Conservation (phyloP, 1,140 invertebrate genomes). For the Eciton burchellii region DNA sequence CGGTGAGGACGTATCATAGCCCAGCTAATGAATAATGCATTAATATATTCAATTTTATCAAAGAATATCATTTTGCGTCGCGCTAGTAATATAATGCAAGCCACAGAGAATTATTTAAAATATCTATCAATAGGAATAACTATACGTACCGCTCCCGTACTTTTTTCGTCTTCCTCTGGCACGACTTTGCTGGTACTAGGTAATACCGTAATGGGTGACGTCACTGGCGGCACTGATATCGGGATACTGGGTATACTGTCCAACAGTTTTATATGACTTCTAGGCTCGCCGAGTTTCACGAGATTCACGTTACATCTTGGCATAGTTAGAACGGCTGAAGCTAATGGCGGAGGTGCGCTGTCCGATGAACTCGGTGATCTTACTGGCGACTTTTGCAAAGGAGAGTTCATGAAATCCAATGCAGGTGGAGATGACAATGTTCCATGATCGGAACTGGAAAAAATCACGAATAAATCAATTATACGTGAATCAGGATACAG, state of each 20-base stretch:
- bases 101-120: conserved; percentile 9
- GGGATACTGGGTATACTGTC: conserved; percentile 82
- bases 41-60: background rate
- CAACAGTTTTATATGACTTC: conserved; percentile 82
- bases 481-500: background rate
- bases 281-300: conserved; percentile 80
- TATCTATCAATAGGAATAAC: background rate
- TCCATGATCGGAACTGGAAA: conserved; percentile 73
- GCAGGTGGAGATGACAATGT: conserved; percentile 50
- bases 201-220: conserved; percentile 69
- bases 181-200: conserved; percentile 62
- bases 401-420: conserved; percentile 48
- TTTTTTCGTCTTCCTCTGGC: conserved; percentile 78
- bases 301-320: conserved; percentile 82
- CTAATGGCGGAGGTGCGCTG: conserved; percentile 55
- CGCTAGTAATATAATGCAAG: conserved; percentile 18
- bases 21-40: conserved; percentile 56
- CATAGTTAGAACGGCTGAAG: conserved; percentile 75
- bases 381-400: conserved; percentile 53
- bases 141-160: conserved; percentile 57
- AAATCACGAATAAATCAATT: background rate
- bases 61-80: background rate
- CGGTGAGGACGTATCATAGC: conserved; percentile 76
- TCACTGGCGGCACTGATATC: conserved; percentile 75
- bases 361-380: conserved; percentile 62